These are phyloP conservation scores for Dicyrtoma fusca DNA, from an alignment of 2,888 invertebrate species.

Conservation along the genomic window DNA sequence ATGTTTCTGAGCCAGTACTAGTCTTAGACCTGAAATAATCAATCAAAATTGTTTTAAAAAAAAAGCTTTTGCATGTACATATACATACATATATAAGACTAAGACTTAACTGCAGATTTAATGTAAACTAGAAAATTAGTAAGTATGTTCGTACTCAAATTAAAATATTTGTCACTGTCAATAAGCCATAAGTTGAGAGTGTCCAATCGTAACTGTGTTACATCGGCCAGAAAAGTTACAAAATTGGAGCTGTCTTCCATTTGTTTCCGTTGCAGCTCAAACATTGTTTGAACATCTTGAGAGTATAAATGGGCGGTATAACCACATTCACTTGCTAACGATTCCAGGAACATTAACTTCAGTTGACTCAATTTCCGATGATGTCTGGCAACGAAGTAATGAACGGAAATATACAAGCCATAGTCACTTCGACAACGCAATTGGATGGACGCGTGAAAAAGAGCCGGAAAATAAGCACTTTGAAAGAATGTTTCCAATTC, in stretches of 20 bases:
- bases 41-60: background rate
- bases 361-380: background rate
- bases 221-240: too few relatives aligned
- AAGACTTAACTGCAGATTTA: background rate
- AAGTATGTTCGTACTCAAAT: conserved; percentile 12
- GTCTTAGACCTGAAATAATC: background rate
- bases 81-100: background rate
- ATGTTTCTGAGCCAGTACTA: background rate
- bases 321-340: background rate
- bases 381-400: conserved; percentile 17
- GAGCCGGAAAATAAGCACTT: conserved; percentile 11
- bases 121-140: background rate
- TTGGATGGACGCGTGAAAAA: background rate
- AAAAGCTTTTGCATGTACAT: background rate
- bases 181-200: conserved; percentile 17
- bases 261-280: conserved; percentile 6
- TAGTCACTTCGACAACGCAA: conserved; percentile 19
- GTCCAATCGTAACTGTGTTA: background rate
- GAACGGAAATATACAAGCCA: conserved; percentile 12
- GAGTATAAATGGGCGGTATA: background rate
- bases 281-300: conserved; percentile 3
- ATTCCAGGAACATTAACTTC: conserved; percentile 23
- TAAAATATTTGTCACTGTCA: conserved; percentile 23
- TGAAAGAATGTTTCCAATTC: conserved; percentile 20
- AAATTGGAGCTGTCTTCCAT: too few relatives aligned